Evolutionary conservation across 92 coral and sea anemone genomes (phyloP), one percentile per base, ranked within the genome.

Genomic region (Montipora capitata): DNA sequence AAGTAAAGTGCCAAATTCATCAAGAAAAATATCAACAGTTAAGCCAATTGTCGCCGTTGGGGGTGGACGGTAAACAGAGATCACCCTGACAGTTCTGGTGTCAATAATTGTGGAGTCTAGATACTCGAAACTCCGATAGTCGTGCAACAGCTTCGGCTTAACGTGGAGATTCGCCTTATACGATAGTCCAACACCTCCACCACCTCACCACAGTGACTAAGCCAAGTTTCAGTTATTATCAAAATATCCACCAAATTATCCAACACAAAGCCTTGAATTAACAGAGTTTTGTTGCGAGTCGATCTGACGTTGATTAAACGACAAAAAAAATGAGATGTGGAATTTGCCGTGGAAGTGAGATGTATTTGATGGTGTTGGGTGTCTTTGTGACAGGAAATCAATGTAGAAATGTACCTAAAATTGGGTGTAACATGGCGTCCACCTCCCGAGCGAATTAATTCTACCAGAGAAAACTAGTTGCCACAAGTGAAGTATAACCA

Each of bases 21-120:
- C 27, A 20, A 20, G 27, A 20, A 20, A 20, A 20, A 20, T 79
- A 87, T 72, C 73, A 67, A 79, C 86, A 79, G 86, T 67, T 39
- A 87, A 54, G 71, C 86, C 87, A 71, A 70, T 69, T 45, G 71
- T 57, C 58, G 17, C 70, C 70, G 91, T 69, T 17, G 81, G 78
- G 10, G 86, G 91, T 69, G 91, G 91, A 61, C 91, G 87, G 91
- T 79, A 80, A 40, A 87, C 51, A 52, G 62, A 43, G 54, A 72
- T 70, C 10, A 58, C 63, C 48, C 74, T 80, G 72, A 80, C 85
- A 54, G 58, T 70, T 4, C 49, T 80, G 44, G 41, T 67, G 81
- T 70, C 61, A 15, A 59, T 81, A 87, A 80, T 40, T 10, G 91
- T 49, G 80, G 66, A 17, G 63, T 87, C 80, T 49, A 80, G 91